Base-by-base conservation (phyloP, 2,113 vertebrate genomes). In the Tychaedon coryphoeus region DNA sequence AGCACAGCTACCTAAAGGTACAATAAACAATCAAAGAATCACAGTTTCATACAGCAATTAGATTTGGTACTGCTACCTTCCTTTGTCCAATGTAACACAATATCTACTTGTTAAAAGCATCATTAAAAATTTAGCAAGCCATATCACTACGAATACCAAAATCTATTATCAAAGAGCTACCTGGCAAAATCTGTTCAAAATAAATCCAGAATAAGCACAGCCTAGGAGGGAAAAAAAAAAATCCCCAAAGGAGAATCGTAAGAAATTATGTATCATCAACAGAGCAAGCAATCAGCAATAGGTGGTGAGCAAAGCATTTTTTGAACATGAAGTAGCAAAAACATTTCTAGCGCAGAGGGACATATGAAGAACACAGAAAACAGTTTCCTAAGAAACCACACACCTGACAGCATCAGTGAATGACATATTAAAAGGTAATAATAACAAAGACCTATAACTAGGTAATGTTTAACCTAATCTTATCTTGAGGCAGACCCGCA, bases 201-300 rank as follows among this genome's bases (percentile, higher is more conserved):
- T 20, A 48, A 88, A 86, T 10, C 8, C 36, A 75, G 40, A 92
- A 36, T 2, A 82, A 16, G 16, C 14, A 20, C 54, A 84, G 54
- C 23, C 9, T 8, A 7, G 6, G 17, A 28, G 0, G 4, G 1
- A 2, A 25, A 29, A 16, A 25, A 29, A 16, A n/a, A 28, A 18
- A 22, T 24, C 4, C 38, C 6, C 20, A 47, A 61, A 36, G 16
- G 12, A 43, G 9, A 6, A 62, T 38, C 38, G 7, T 17, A 86
- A 86, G n/a, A 83, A 83, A 77, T 50, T 12, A 77, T 1, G 1
- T 31, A 28, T 23, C 12, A 66, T 28, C 26, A 50, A 15, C 4
- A 70, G 7, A 45, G 18, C 11, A 64, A 80, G 34, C 25, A 53
- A 42, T 8, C 47, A 88, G 66, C 10, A 64, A 23, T 10, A 20